Evolutionary conservation across 2,113 vertebrate species (phyloP), one percentile per base, ranked within the genome.

Genomic region (Megaceryle torquata): DNA sequence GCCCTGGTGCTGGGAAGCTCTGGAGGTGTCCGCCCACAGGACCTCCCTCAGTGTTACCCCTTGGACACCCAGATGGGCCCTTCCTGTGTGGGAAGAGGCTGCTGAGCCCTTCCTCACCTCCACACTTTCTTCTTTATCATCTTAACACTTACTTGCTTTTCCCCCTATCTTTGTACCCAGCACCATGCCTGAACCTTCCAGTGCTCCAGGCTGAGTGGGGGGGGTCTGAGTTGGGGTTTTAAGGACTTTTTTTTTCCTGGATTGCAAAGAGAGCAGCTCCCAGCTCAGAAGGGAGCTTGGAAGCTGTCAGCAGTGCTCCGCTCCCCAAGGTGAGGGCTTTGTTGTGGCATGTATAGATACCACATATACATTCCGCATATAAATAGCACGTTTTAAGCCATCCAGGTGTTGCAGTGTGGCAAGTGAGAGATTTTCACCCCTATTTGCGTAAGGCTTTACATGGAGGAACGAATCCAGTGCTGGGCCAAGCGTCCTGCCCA

Each of bases 121-220:
- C 5, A 5, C 8, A 22, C 5, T 3, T 20, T 29, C 10, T 35
- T 13, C 10, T 4, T 19, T 22, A 18, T 37, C 44, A 1, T 10
- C 16, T 11, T 7, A 46, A 29, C 4, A 2, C 7, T 0, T 2
- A 3, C 15, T 43, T n/a, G 13, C 1, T 24, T 31, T 28, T 8
- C 3, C 11, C 3, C 11, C 9, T 5, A 2, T 11, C 8, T 28
- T 29, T 41, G 51, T 50, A 31, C 21, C 2, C 1, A 10, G 25
- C 6, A 0, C n/a, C 11, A 0, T 11, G 1, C 29, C 8, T 25
- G 51, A 16, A 10, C 15, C 39, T 68, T 2, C 11, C 6, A 4
- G 20, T 2, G 3, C 33, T 22, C 13, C 41, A 2, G 28, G 18
- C 13, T 0, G 3, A 29, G 39, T 13, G 0, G 24, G 6, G 35